Conservation (phyloP, 2,888 invertebrate genomes). For the Urechis unicinctus region DNA sequence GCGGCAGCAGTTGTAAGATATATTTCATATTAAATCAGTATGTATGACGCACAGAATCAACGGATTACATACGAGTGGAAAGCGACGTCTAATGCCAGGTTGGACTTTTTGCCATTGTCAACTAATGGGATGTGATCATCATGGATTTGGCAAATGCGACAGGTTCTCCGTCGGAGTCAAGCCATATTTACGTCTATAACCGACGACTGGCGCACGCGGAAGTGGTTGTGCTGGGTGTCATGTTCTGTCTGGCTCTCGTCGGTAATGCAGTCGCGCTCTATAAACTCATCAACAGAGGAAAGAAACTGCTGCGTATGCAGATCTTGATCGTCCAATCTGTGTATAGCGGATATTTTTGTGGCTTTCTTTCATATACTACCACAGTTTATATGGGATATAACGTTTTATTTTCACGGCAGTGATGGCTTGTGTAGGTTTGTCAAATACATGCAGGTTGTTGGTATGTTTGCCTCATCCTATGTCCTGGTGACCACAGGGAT, state of each 20-base stretch:
- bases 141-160: too few relatives aligned
- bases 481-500: constrained; percentile 47
- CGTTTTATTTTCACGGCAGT: constrained; percentile 50
- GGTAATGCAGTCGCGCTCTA: constrained; percentile 60
- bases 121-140: too few relatives aligned
- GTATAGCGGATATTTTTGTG: constrained; percentile 65
- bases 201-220: constrained; percentile 61
- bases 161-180: too few relatives aligned
- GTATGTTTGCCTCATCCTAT: constrained; percentile 42
- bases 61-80: too few relatives aligned
- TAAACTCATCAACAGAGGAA: constrained; percentile 51
- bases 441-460: constrained; percentile 56
- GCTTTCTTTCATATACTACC: constrained; percentile 65
- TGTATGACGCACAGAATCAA: too few relatives aligned
- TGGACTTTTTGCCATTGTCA: too few relatives aligned
- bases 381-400: constrained; percentile 39
- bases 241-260: constrained; percentile 59
- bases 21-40: too few relatives aligned
- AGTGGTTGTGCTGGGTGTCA: constrained; percentile 57
- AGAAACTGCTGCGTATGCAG: constrained; percentile 63
- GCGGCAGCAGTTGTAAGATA: too few relatives aligned
- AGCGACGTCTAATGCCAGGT: too few relatives aligned
- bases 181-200: too few relatives aligned
- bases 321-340: constrained; percentile 66
- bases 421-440: constrained; percentile 53